phyloP scores from a whole-genome alignment of 2,888 invertebrate genomes.

The Leptopilina myrica region DNA sequence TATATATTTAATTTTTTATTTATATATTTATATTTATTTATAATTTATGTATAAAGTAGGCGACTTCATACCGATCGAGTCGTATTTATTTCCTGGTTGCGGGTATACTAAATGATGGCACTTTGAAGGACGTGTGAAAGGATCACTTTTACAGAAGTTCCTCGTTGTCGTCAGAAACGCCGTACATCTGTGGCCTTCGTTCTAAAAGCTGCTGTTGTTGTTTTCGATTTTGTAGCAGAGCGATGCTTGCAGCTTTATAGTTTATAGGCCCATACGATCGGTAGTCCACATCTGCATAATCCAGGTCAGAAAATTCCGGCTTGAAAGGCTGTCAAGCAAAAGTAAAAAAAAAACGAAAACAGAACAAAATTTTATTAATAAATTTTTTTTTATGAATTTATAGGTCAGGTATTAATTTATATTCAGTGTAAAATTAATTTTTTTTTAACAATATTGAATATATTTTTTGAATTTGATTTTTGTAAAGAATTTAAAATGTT shows the following conservation, averaged over 20 bases:
- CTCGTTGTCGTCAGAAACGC: conserved; percentile 73
- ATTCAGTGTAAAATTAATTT: too few relatives aligned
- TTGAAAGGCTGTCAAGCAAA: conserved; percentile 83
- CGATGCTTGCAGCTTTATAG: conserved; percentile 91
- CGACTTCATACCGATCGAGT: conserved; percentile 55
- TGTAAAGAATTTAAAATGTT: too few relatives aligned
- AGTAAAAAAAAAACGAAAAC: conserved; percentile 30
- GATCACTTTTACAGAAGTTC: conserved; percentile 68
- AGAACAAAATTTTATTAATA: too few relatives aligned
- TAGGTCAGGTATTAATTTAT: too few relatives aligned
- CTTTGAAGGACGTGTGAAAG: conserved; percentile 50
- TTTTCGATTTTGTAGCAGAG: conserved; percentile 68
- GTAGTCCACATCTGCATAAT: conserved; percentile 93
- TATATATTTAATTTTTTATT: too few relatives aligned
- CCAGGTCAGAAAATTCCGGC: conserved; percentile 87
- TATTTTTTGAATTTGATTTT: too few relatives aligned
- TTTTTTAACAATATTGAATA: too few relatives aligned
- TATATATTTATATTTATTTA: conserved; percentile 20
- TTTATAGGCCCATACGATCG: conserved; percentile 94
- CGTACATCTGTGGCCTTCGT: conserved; percentile 74
- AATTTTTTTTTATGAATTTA: too few relatives aligned
- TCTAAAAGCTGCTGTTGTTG: conserved; percentile 63
- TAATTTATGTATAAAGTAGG: conserved; percentile 53
- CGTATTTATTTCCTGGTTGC: conserved; percentile 51
- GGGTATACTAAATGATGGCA: conserved; percentile 56